phyloP scores from a whole-genome alignment of 2,113 vertebrate species.

The Canis aureus region DNA sequence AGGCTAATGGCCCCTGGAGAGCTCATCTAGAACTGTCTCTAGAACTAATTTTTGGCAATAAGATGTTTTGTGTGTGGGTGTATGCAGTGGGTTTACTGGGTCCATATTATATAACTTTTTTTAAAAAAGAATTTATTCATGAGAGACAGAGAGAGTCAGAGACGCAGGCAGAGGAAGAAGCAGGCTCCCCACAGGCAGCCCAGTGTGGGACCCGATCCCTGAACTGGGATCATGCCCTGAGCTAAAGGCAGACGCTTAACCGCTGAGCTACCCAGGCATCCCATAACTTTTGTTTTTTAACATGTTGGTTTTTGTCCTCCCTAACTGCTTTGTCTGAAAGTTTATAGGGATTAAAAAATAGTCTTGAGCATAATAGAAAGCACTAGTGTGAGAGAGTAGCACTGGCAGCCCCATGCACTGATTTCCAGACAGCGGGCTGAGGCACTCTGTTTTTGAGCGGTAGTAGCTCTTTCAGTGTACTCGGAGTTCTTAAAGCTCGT shows the following conservation, averaged over 20 bases:
- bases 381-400: neutral
- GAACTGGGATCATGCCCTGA: too few relatives aligned
- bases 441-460: neutral
- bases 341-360: neutral
- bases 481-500: neutral
- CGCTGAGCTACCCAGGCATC: too few relatives aligned
- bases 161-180: too few relatives aligned
- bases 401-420: neutral
- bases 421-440: neutral
- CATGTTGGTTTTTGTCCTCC: neutral
- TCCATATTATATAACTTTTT: neutral
- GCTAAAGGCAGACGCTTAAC: too few relatives aligned
- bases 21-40: neutral
- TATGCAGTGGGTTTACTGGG: neutral
- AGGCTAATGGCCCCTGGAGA: too few relatives aligned
- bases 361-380: neutral
- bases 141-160: too few relatives aligned
- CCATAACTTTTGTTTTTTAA: neutral
- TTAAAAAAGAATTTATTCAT: too few relatives aligned
- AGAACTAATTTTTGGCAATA: neutral
- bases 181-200: too few relatives aligned
- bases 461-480: accelerated
- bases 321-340: neutral
- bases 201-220: too few relatives aligned
- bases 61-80: neutral